Conservation (phyloP, 37 sponge, comb jelly and placozoan species). For the Chondrilla cf. caribensis region DNA sequence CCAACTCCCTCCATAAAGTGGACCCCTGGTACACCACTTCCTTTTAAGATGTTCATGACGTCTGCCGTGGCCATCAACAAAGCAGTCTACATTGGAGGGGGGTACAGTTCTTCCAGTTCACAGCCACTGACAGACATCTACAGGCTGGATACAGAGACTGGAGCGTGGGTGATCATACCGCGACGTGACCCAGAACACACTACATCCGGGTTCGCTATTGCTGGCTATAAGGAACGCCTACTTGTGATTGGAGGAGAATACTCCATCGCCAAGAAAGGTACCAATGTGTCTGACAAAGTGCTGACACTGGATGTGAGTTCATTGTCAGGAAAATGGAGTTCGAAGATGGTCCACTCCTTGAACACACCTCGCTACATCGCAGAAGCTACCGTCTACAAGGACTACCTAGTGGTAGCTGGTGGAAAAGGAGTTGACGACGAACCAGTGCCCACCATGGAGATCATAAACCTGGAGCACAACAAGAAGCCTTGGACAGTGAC, state of each 20-base stretch:
- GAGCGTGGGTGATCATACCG: neutral
- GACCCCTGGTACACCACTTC: neutral
- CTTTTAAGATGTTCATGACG: constrained; percentile 6
- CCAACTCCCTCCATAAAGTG: neutral
- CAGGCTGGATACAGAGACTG: neutral
- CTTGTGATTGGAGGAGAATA: constrained; percentile 9
- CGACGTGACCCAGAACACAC: neutral
- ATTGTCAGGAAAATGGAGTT: neutral
- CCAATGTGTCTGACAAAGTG: constrained; percentile 20
- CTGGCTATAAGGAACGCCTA: neutral
- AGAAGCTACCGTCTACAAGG: neutral
- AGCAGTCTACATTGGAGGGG: constrained; percentile 18
- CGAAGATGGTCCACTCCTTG: neutral
- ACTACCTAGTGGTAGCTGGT: constrained; percentile 14
- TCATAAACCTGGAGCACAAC: neutral
- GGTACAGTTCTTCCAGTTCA: neutral
- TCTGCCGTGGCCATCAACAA: neutral
- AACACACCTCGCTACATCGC: constrained; percentile 1
- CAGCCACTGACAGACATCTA: constrained; percentile 1
- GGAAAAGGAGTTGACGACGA: constrained; percentile 1
- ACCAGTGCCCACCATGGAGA: constrained; percentile 18
- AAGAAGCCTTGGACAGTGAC: neutral
- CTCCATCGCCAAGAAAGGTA: neutral
- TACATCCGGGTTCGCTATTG: neutral
- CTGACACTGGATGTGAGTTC: neutral